Conservation (phyloP, 2,797 vertebrate genomes). For the Tadarida brasiliensis region DNA sequence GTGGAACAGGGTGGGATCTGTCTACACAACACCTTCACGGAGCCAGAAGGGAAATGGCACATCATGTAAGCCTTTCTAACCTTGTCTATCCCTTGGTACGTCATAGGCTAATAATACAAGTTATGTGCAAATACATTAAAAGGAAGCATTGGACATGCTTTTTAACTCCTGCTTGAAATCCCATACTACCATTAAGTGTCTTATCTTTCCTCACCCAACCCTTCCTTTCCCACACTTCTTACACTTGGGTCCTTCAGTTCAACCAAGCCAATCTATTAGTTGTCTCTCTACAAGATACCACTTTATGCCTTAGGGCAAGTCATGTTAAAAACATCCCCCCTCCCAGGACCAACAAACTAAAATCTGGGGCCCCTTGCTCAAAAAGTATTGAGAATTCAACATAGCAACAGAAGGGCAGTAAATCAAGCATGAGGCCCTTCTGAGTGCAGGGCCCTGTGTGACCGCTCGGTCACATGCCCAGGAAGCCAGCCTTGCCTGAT, state of each 20-base stretch:
- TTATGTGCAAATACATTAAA: neutral
- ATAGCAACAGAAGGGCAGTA: neutral
- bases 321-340: neutral
- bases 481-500: neutral
- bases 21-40: neutral
- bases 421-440: neutral
- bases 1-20: neutral
- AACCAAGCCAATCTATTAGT: neutral
- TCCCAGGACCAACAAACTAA: constrained; percentile 28
- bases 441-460: neutral
- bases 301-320: neutral
- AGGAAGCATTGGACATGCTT: neutral
- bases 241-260: neutral
- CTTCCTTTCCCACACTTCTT: neutral
- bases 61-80: neutral
- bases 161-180: neutral
- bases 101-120: neutral
- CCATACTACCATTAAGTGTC: neutral
- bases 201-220: neutral
- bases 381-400: neutral
- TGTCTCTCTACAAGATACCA: neutral
- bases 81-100: neutral
- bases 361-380: neutral
- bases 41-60: constrained; percentile 56
- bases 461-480: neutral